These are phyloP conservation scores for Sebastes variabilis DNA, from an alignment of 2,797 vertebrate genomes.

Conservation along the genomic window DNA sequence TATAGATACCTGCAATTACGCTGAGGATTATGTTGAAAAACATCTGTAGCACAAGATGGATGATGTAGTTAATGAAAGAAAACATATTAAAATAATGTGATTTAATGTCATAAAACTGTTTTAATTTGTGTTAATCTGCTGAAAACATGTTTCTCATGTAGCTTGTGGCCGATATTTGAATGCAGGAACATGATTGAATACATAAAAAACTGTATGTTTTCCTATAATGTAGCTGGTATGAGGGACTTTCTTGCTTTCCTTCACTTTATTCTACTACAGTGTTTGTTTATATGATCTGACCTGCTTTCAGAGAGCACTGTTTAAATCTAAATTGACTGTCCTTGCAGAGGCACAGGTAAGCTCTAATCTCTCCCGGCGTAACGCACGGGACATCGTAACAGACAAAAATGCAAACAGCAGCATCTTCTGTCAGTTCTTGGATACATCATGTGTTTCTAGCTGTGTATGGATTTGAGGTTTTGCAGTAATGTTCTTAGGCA, in stretches of 20 bases:
- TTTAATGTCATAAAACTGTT: background rate
- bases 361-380: background rate
- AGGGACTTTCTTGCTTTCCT: background rate
- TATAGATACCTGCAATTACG: background rate
- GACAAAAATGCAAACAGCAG: background rate
- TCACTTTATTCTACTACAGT: background rate
- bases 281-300: background rate
- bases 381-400: background rate
- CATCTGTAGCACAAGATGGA: background rate
- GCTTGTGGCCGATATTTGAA: background rate
- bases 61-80: background rate
- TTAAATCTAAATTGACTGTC: background rate
- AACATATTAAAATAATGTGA: background rate
- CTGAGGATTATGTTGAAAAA: background rate
- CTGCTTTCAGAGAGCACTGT: background rate
- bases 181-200: background rate
- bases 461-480: background rate
- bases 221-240: too few species aligned
- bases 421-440: background rate
- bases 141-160: background rate
- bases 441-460: background rate
- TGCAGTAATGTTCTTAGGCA: background rate
- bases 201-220: background rate
- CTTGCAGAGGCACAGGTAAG: background rate
- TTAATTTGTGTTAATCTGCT: background rate